Evolutionary conservation across 2,113 vertebrate genomes (phyloP).

Genomic region (Entosphenus tridentatus): DNA sequence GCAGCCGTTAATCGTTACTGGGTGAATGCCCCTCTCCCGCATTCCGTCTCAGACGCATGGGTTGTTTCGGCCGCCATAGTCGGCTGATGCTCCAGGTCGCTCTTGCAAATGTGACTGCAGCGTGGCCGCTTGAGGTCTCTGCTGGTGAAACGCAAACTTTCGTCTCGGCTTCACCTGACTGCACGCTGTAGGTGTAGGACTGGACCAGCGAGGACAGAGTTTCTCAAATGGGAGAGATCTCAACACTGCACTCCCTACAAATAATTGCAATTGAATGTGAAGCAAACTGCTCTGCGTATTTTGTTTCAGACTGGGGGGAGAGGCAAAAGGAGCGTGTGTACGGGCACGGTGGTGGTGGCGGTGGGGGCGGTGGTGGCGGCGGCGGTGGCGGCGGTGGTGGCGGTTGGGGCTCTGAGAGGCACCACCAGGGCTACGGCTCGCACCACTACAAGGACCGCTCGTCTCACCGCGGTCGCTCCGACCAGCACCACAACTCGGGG

Average conservation of each 20-base stretch:
- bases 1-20: conserved; percentile 30
- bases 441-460: conserved; percentile 59
- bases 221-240: not conserved
- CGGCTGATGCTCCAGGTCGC: conserved; percentile 26
- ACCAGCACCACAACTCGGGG: conserved; percentile 45
- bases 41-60: not conserved
- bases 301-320: conserved; percentile 51
- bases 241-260: not conserved
- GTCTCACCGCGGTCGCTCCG: conserved; percentile 23
- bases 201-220: not conserved
- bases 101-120: fast-evolving
- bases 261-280: not conserved
- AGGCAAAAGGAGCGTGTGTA: conserved; percentile 87
- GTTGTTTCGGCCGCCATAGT: not conserved
- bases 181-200: not conserved
- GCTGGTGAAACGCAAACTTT: too few relatives aligned
- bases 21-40: not conserved
- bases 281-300: not conserved
- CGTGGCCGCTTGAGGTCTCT: not conserved
- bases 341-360: conserved; percentile 31
- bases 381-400: conserved; percentile 43
- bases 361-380: conserved; percentile 51
- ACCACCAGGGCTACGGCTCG: conserved; percentile 75
- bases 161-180: not conserved
- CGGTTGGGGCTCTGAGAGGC: conserved; percentile 67